Conservation (phyloP, 1,140 invertebrate species). For the Asobara japonica region DNA sequence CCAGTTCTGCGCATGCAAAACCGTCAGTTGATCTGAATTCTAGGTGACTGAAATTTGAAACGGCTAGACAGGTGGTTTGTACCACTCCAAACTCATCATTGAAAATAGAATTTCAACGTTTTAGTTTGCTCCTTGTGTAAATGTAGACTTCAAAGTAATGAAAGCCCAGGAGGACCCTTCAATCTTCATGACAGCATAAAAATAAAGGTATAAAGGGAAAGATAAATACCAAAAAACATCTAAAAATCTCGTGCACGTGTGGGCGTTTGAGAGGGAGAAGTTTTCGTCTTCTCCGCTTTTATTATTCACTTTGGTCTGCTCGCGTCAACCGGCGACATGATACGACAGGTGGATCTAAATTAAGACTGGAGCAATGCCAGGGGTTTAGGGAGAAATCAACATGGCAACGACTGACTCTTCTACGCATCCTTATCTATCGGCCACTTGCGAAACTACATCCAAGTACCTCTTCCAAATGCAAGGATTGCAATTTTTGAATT, state of each 20-base stretch:
- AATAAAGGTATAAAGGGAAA: neutral
- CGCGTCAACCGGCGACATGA: slow-evolving; percentile 40
- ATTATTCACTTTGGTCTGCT: slow-evolving; percentile 3
- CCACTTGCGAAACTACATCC: slow-evolving; percentile 19
- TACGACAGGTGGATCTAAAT: slow-evolving; percentile 68
- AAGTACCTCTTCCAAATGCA: neutral
- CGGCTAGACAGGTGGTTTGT: neutral
- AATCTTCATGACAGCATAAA: neutral
- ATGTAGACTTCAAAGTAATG: neutral
- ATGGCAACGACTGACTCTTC: slow-evolving; percentile 12
- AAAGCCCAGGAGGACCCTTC: neutral
- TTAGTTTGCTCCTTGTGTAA: neutral
- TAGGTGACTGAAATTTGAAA: neutral
- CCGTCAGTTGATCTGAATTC: neutral
- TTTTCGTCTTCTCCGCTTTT: neutral
- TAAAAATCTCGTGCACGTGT: neutral
- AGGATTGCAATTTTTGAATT: neutral
- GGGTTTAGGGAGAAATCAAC: slow-evolving; percentile 16
- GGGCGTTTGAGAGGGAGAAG: neutral
- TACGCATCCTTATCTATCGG: slow-evolving; percentile 27
- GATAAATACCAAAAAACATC: neutral
- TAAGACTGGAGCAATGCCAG: slow-evolving; percentile 65
- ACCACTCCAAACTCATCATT: neutral
- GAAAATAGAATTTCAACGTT: slow-evolving; percentile 2
- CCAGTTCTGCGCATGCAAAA: neutral